Evolutionary conservation across 2,113 vertebrate genomes (phyloP).

Genomic region (Tetrao urogallus): DNA sequence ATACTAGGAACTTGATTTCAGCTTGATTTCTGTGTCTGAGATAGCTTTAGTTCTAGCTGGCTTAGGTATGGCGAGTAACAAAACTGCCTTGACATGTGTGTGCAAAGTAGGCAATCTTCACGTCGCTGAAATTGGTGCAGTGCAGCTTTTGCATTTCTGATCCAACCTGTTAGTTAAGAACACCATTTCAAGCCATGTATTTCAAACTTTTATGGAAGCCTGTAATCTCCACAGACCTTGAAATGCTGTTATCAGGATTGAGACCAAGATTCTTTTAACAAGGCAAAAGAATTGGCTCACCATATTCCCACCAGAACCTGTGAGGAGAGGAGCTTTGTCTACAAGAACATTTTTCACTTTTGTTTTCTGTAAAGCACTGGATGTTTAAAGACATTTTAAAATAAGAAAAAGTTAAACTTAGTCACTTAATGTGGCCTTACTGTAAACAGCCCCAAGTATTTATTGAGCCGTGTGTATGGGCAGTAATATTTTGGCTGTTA

Average conservation of each 20-base stretch:
- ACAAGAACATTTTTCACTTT: background rate
- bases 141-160: background rate
- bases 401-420: background rate
- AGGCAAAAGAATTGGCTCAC: background rate
- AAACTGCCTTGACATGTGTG: background rate
- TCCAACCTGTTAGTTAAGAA: background rate
- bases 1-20: background rate
- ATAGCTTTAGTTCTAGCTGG: background rate
- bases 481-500: constrained; percentile 17
- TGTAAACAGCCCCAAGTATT: background rate
- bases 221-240: background rate
- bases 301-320: background rate
- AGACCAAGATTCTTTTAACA: background rate
- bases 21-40: background rate
- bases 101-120: background rate
- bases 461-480: background rate
- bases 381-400: background rate
- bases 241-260: background rate
- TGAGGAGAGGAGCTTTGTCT: background rate
- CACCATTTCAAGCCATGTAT: background rate
- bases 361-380: rapidly evolving
- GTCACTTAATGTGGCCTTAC: background rate
- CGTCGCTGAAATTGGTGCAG: background rate
- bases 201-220: background rate
- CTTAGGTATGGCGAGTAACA: background rate